A percentile compares a stretch with the other conserved stretches of the same genome.
Evolutionary conservation across 1,140 invertebrate genomes (phyloP).

Genomic region (Solenopsis invicta): DNA sequence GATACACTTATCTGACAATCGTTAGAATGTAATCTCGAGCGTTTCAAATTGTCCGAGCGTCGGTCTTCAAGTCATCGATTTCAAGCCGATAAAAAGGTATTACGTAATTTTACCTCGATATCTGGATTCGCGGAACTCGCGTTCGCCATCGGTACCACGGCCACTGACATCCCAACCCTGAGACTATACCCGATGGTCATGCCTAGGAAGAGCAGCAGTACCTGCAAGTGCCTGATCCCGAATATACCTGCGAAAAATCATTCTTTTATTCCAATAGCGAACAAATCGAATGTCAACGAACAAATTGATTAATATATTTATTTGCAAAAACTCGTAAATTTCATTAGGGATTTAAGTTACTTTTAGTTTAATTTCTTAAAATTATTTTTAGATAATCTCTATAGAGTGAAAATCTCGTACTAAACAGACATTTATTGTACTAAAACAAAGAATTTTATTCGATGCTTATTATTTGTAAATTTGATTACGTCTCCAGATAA

Average conservation of each 20-base stretch:
- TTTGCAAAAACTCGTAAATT: neutral
- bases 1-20: conserved; percentile 27
- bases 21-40: conserved; percentile 12
- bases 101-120: conserved; percentile 73
- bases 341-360: neutral
- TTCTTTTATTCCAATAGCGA: neutral
- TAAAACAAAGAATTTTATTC: neutral
- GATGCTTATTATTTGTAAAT: neutral
- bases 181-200: conserved; percentile 89
- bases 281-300: neutral
- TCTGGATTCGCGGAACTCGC: conserved; percentile 62
- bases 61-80: neutral
- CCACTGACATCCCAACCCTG: conserved; percentile 90
- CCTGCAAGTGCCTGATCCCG: conserved; percentile 90
- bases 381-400: neutral
- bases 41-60: neutral
- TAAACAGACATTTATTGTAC: neutral
- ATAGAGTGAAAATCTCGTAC: neutral
- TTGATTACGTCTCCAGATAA: neutral
- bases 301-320: neutral
- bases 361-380: neutral
- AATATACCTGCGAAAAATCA: conserved; percentile 76
- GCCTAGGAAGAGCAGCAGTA: conserved; percentile 89
- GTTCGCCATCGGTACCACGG: conserved; percentile 89
- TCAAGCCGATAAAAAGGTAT: neutral